Percentiles rank a stretch among this genome's conserved stretches.
Evolutionary conservation across 2,888 invertebrate species (phyloP).

Genomic region (Hypomecis punctinalis): DNA sequence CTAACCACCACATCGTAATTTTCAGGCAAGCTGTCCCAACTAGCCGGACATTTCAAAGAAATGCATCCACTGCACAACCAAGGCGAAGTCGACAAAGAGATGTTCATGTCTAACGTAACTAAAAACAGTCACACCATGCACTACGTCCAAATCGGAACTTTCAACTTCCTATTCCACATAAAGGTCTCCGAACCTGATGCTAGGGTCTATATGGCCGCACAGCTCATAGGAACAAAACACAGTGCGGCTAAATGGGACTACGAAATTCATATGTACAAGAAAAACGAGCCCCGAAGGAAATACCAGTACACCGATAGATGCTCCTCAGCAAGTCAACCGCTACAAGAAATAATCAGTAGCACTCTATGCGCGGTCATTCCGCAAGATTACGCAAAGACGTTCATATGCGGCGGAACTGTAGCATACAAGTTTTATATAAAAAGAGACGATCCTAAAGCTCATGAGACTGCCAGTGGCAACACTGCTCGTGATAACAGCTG

Average conservation of each 20-base stretch:
- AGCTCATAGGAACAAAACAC: constrained; percentile 60
- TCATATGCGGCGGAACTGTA: constrained; percentile 35
- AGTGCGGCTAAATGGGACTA: constrained; percentile 71
- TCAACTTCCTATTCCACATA: constrained; percentile 63
- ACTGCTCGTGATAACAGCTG: neutral
- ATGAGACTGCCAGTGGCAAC: neutral
- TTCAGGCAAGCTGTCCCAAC: constrained; percentile 64
- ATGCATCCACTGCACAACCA: constrained; percentile 55
- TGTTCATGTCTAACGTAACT: constrained; percentile 50
- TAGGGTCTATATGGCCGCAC: constrained; percentile 60
- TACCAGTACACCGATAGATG: constrained; percentile 58
- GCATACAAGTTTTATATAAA: constrained; percentile 39
- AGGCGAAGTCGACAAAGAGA: constrained; percentile 60
- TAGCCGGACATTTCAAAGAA: constrained; percentile 60
- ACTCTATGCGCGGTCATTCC: constrained; percentile 58
- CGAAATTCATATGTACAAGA: constrained; percentile 70
- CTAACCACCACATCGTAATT: constrained; percentile 16
- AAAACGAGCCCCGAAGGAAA: constrained; percentile 62
- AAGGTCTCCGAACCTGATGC: constrained; percentile 50
- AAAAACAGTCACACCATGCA: constrained; percentile 50
- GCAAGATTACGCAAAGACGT: constrained; percentile 38
- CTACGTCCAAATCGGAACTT: constrained; percentile 54
- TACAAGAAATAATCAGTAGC: constrained; percentile 51
- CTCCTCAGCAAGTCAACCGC: constrained; percentile 44
- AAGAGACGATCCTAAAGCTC: constrained; percentile 7